Evolutionary conservation across 2,797 vertebrate genomes (phyloP).

Genomic region (Mus minutoides): DNA sequence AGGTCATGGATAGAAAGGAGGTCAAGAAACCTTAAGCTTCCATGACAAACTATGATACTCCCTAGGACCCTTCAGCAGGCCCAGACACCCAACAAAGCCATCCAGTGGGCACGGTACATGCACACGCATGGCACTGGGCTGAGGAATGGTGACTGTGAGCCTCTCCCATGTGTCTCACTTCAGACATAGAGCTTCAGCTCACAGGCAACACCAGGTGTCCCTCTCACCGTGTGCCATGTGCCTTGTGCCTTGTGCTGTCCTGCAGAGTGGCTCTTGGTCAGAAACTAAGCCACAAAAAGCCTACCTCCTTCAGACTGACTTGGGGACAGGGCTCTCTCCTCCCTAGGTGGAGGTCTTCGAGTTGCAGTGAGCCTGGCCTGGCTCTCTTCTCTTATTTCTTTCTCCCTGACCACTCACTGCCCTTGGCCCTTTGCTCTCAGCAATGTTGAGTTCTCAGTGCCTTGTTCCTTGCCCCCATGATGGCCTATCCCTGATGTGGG

Average conservation of each 20-base stretch:
- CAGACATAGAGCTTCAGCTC: not conserved
- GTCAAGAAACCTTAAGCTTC: not conserved
- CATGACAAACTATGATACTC: not conserved
- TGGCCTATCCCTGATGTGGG: not conserved
- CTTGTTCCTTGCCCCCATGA: accelerated
- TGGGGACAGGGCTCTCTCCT: not conserved
- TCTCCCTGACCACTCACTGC: not conserved
- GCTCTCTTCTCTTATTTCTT: not conserved
- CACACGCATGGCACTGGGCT: not conserved
- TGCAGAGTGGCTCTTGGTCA: not conserved
- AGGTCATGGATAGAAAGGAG: not conserved
- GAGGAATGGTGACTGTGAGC: not conserved
- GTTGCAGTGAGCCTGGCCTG: not conserved
- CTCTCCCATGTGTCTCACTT: not conserved
- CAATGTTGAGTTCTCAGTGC: not conserved
- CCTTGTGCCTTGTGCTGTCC: not conserved
- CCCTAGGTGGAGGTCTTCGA: accelerated
- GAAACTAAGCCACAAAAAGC: not conserved
- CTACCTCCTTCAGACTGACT: not conserved
- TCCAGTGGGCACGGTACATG: too few species aligned
- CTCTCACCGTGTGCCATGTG: not conserved
- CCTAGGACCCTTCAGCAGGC: not conserved
- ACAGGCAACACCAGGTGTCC: not conserved
- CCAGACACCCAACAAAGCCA: not conserved
- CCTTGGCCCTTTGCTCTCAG: not conserved